These are phyloP conservation scores for Neodiprion lecontei DNA, from an alignment of 1,140 invertebrate species.

Conservation along the genomic window DNA sequence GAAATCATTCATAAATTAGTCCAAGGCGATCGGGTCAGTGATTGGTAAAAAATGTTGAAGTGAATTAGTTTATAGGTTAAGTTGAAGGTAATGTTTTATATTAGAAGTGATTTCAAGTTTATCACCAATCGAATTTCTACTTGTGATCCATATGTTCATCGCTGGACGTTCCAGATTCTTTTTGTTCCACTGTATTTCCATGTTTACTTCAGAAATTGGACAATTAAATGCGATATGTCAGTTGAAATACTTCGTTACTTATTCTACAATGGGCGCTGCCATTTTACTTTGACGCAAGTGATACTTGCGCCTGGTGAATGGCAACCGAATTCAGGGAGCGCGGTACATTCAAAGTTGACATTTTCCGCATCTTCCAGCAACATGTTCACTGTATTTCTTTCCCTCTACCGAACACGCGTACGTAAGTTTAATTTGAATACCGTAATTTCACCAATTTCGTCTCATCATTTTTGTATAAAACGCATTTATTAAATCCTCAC, in stretches of 20 bases:
- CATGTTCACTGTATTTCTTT: too few species aligned
- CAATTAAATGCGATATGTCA: not conserved
- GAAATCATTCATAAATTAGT: too few species aligned
- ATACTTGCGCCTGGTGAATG: not conserved
- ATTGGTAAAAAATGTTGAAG: not conserved
- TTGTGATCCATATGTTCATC: constrained; percentile 36
- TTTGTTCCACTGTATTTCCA: constrained; percentile 50
- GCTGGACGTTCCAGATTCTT: constrained; percentile 45
- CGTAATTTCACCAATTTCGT: not conserved
- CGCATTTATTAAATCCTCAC: constrained; percentile 1
- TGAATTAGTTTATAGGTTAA: constrained; percentile 4
- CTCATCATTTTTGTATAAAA: constrained; percentile 1
- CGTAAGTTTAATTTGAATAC: too few species aligned
- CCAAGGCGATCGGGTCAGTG: too few species aligned
- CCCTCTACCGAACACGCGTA: too few species aligned
- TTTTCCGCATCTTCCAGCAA: not conserved
- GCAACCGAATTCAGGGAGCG: not conserved
- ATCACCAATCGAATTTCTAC: constrained; percentile 39
- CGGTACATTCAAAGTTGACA: not conserved
- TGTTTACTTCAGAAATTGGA: constrained; percentile 21
- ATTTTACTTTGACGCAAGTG: not conserved
- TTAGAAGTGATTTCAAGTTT: not conserved
- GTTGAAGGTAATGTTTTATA: not conserved
- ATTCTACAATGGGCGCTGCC: not conserved
- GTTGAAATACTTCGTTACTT: not conserved